Base-by-base conservation (phyloP, 2,113 vertebrate genomes). In the Panthera uncia region DNA sequence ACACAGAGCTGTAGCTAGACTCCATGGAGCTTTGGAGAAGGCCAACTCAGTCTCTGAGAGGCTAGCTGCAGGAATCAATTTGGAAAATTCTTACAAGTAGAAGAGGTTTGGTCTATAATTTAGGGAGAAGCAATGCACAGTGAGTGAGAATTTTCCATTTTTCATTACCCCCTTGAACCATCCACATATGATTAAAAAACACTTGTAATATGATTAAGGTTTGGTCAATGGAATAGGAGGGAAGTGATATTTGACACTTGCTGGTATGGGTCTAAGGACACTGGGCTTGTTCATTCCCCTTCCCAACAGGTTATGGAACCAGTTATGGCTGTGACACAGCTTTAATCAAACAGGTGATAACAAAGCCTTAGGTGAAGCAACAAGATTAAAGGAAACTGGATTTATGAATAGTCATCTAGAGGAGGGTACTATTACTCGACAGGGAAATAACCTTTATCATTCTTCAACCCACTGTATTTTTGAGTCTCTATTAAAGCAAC, bases 91-190 rank as follows among this genome's bases (percentile, higher is more conserved):
- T 87, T 63, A 31, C 1, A 41, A 25, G 36, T 41, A 94, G 65
- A 74, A 91, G 38, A 65, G 12, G 6, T 82, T 89, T 94, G 27
- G 31, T 90, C 33, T 83, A 27, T 31, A 82, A 36, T 27, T 89
- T n/a, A 69, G 61, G 48, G 52, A 66, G 66, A 89, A 92, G 10
- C 1, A 63, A 36, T 48, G 50, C 16, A 45, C 21, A 38, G 5
- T 61, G 55, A 88, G 78, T 86, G n/a, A 89, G 48, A 55, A 63
- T 7, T 97, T 95, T 87, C 29, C 57, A 7, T 89, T 84, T 88
- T 92, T 80, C 2, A 84, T 1, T 50, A 61, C 4, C 18, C 78
- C 78, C 82, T 86, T 66, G 33, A n/a, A 79, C 33, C 10, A 61
- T 36, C 33, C n/a, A 69, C 25, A 61, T 15, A 5, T 14, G 33